A percentile compares a stretch with the other conserved stretches of the same genome.
phyloP scores from a whole-genome alignment of 2,888 invertebrate species.

The Trachelus tabidus region DNA sequence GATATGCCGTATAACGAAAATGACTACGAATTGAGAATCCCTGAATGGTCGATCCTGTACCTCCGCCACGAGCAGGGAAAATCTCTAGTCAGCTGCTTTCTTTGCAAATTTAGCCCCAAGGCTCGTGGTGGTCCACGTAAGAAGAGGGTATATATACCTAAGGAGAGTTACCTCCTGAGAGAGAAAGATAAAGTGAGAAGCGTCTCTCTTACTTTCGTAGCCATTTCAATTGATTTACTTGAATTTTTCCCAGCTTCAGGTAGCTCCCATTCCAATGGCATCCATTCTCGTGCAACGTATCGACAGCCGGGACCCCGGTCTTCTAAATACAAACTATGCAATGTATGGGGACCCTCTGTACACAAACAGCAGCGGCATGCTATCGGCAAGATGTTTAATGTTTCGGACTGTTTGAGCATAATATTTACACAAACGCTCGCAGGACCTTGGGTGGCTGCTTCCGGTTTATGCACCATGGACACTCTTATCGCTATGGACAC shows the following conservation, averaged over 20 bases:
- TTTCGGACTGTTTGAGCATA: conserved; percentile 56
- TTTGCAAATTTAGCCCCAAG: conserved; percentile 54
- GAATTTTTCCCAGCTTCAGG: conserved; percentile 55
- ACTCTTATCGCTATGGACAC: conserved; percentile 36
- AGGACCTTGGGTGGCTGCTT: conserved; percentile 38
- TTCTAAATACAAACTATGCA: conserved; percentile 18
- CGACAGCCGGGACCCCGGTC: conserved; percentile 6
- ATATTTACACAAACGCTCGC: conserved; percentile 50
- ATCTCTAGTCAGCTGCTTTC: conserved; percentile 60
- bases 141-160: not conserved
- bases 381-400: conserved; percentile 56
- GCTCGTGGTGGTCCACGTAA: conserved; percentile 19
- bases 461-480: conserved; percentile 37
- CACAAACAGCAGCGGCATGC: conserved; percentile 26
- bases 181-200: not conserved
- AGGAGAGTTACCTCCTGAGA: not conserved
- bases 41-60: conserved; percentile 35
- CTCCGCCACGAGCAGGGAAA: conserved; percentile 31
- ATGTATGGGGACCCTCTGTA: conserved; percentile 14
- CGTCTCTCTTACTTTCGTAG: conserved; percentile 31
- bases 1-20: not conserved
- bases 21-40: conserved; percentile 30
- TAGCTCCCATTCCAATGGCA: conserved; percentile 30
- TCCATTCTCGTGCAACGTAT: not conserved
- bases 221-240: conserved; percentile 62